Evolutionary conservation across 2,113 vertebrate genomes (phyloP).

Genomic region (Cheilinus undulatus): DNA sequence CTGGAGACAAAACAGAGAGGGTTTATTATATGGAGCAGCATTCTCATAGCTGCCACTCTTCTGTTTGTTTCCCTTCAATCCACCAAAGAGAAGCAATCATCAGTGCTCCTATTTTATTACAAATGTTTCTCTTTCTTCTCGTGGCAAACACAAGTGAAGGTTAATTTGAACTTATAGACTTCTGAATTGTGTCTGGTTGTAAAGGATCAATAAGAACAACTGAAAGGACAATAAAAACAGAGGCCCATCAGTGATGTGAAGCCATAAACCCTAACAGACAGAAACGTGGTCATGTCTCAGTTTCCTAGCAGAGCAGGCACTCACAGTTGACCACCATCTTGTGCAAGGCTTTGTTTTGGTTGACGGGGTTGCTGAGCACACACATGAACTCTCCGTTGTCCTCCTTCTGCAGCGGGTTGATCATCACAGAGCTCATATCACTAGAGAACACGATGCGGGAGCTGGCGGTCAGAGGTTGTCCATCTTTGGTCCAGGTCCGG

Average conservation of each 20-base stretch:
- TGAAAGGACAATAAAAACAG: not conserved
- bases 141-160: too few relatives aligned
- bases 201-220: not conserved
- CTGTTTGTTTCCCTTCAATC: too few relatives aligned
- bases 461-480: not conserved
- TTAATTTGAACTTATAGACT: not conserved
- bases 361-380: slow-evolving; percentile 59
- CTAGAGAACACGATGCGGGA: not conserved
- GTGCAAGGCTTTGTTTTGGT: not conserved
- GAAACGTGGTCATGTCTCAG: too few relatives aligned
- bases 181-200: not conserved
- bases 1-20: slow-evolving; percentile 46
- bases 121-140: too few relatives aligned
- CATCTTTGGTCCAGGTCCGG: slow-evolving; percentile 65
- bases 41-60: too few relatives aligned
- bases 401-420: slow-evolving; percentile 60
- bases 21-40: not conserved
- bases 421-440: slow-evolving; percentile 40
- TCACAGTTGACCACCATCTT: slow-evolving; percentile 75
- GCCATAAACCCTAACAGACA: not conserved
- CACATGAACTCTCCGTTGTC: slow-evolving; percentile 76
- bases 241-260: not conserved
- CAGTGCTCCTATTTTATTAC: too few relatives aligned
- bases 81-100: too few relatives aligned
- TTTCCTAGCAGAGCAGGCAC: slow-evolving; percentile 30